These are phyloP conservation scores for Drosophila austrosaltans DNA, from an alignment of 2,888 invertebrate species.

Conservation along the genomic window DNA sequence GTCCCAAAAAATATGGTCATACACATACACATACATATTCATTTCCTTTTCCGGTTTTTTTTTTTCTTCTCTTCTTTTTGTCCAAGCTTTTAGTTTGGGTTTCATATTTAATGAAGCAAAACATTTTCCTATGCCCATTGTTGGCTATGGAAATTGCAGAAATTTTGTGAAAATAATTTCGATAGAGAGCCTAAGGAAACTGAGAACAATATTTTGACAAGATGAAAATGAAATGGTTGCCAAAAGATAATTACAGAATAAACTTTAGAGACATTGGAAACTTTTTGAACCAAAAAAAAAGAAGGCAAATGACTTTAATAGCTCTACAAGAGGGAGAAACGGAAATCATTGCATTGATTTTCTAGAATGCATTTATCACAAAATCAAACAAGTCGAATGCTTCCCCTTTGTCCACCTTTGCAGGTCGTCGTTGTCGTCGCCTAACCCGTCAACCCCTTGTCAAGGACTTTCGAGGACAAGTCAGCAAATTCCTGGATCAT, in stretches of 20 bases:
- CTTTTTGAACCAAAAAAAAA: not conserved
- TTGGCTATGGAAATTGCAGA: conserved; percentile 42
- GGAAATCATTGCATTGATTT: conserved; percentile 3
- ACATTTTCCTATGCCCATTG: conserved; percentile 57
- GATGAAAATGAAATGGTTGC: conserved; percentile 15
- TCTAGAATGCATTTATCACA: conserved; percentile 16
- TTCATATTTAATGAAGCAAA: conserved; percentile 75
- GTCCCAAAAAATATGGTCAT: conserved; percentile 2
- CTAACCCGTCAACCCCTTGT: conserved; percentile 20
- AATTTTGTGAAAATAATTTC: conserved; percentile 44
- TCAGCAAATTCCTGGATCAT: conserved; percentile 78
- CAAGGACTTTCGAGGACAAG: conserved; percentile 38
- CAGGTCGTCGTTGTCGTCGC: not conserved
- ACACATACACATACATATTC: conserved; percentile 11
- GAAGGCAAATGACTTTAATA: not conserved
- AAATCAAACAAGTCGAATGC: conserved; percentile 37
- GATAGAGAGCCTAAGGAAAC: conserved; percentile 30
- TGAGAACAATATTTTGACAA: conserved; percentile 12
- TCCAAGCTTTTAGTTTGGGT: conserved; percentile 69
- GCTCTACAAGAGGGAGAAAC: not conserved
- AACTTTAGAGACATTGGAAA: not conserved
- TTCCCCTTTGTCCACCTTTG: not conserved
- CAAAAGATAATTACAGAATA: not conserved
- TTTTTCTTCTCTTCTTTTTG: conserved; percentile 55
- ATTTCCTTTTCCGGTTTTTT: conserved; percentile 1